Conservation (phyloP, 2,113 vertebrate genomes). For the Tapirus terrestris region DNA sequence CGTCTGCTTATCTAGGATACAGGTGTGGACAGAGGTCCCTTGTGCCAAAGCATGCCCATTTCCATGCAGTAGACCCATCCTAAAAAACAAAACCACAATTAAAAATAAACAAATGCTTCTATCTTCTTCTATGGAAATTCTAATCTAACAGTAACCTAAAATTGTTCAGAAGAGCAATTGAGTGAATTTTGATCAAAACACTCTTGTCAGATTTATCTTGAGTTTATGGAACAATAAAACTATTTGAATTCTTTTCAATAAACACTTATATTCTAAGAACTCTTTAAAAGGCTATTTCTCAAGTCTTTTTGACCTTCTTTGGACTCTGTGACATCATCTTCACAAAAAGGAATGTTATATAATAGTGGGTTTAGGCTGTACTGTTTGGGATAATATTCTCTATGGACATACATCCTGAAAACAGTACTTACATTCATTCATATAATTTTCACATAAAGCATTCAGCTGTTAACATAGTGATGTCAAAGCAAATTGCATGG, state of each 20-base stretch:
- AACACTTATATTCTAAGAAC: background rate
- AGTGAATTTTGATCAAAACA: constrained; percentile 16
- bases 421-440: constrained; percentile 5
- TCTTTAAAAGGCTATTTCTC: constrained; percentile 45
- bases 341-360: background rate
- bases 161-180: background rate
- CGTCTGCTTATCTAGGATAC: background rate
- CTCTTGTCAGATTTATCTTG: constrained; percentile 49
- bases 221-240: constrained; percentile 19
- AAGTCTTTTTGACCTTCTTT: constrained; percentile 28
- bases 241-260: constrained; percentile 4
- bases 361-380: background rate
- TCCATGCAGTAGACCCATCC: background rate
- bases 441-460: constrained; percentile 56
- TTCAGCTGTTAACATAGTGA: background rate
- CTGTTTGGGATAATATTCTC: constrained; percentile 26
- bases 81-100: background rate
- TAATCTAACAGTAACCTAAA: background rate
- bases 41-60: background rate
- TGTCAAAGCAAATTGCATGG: constrained; percentile 46
- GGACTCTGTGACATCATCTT: background rate
- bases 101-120: background rate
- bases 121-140: background rate
- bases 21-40: background rate
- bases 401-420: constrained; percentile 24